Conservation (phyloP, 2,113 vertebrate genomes). For the Pyrgilauda ruficollis region DNA sequence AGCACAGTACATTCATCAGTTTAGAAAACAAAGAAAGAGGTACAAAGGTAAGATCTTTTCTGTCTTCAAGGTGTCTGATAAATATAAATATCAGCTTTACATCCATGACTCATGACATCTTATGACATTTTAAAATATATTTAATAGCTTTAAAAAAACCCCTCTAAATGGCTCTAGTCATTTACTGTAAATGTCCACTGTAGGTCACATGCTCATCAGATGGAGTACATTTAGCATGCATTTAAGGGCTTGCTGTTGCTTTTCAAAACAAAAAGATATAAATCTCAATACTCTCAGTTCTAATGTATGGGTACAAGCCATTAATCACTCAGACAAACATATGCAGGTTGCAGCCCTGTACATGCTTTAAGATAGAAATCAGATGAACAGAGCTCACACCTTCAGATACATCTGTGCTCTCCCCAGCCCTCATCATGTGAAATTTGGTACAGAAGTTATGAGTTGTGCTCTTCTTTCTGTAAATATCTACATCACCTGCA, state of each 20-base stretch:
- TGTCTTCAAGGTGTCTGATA: constrained; percentile 55
- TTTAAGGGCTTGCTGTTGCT: constrained; percentile 58
- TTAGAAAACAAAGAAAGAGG: constrained; percentile 32
- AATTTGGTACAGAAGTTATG: constrained; percentile 49
- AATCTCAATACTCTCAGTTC: constrained; percentile 52
- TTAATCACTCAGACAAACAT: constrained; percentile 71
- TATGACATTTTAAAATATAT: constrained; percentile 58
- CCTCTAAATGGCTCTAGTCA: constrained; percentile 41
- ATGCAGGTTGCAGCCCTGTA: constrained; percentile 71
- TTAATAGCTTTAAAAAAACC: constrained; percentile 37
- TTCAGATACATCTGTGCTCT: constrained; percentile 68
- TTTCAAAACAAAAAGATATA: constrained; percentile 72
- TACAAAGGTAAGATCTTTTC: constrained; percentile 43
- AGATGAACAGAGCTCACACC: constrained; percentile 72
- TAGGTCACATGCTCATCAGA: constrained; percentile 6
- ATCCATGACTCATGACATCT: constrained; percentile 26
- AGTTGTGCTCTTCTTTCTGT: constrained; percentile 66
- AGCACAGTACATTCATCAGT: constrained; percentile 41
- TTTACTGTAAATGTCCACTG: constrained; percentile 44
- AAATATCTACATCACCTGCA: not conserved
- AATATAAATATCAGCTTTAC: constrained; percentile 64
- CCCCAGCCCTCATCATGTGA: constrained; percentile 52
- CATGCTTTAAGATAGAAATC: constrained; percentile 73
- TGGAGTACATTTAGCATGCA: constrained; percentile 35
- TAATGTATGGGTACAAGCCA: constrained; percentile 67